Evolutionary conservation across 2,797 vertebrate genomes (phyloP).

Genomic region (Petrocephalus sullivani): DNA sequence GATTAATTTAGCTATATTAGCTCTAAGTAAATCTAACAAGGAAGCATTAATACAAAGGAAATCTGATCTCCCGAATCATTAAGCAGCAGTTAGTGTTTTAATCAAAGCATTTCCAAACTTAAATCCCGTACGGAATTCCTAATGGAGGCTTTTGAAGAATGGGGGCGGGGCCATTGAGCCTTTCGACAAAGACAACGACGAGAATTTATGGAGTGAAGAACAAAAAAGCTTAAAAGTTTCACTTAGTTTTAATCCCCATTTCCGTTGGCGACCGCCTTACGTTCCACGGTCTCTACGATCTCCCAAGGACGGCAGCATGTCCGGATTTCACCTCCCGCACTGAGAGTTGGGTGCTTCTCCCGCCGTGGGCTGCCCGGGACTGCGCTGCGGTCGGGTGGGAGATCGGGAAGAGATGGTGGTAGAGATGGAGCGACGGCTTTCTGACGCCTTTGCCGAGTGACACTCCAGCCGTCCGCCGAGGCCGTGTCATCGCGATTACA

Average conservation of each 20-base stretch:
- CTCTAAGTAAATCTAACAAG: conserved; percentile 65
- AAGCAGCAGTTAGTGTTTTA: conserved; percentile 69
- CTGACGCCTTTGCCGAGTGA: conserved; percentile 46
- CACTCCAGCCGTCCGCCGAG: conserved; percentile 39
- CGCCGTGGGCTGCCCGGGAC: conserved; percentile 35
- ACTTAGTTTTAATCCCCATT: neutral
- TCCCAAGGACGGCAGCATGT: conserved; percentile 37
- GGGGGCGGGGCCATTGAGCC: neutral
- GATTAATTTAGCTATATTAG: conserved; percentile 70
- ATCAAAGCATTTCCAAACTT: conserved; percentile 59
- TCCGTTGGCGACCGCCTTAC: conserved; percentile 36
- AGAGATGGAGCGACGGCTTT: conserved; percentile 30
- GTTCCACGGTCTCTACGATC: conserved; percentile 30
- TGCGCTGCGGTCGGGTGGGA: conserved; percentile 36
- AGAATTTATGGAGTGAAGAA: neutral
- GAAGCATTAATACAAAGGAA: conserved; percentile 70
- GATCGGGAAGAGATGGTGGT: conserved; percentile 28
- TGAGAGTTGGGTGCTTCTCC: neutral
- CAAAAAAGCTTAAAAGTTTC: neutral
- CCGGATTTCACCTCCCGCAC: conserved; percentile 36
- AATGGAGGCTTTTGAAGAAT: conserved; percentile 45
- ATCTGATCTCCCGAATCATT: conserved; percentile 67
- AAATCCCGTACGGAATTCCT: conserved; percentile 56
- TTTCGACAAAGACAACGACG: neutral
- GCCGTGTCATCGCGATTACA: conserved; percentile 35